Evolutionary conservation across 1,140 invertebrate genomes (phyloP), one percentile per base, ranked within the genome.

Genomic region (Penaeus chinensis): DNA sequence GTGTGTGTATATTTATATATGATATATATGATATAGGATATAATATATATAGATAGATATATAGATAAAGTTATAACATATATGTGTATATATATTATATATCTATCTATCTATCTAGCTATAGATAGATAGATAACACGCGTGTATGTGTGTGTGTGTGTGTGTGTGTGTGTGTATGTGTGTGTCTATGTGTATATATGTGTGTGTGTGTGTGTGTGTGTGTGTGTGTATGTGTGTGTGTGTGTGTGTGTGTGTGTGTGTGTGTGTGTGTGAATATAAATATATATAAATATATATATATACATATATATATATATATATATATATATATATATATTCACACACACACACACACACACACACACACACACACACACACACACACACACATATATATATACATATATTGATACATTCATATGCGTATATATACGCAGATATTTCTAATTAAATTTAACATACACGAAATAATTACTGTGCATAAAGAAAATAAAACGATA

Each of bases 401-500:
- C 24, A 79, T 60, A 60, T 20, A 54, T 79, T 22, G 2, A 60
- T 24, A 54, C 8, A 47, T 79, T 24, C 19, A 79, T 24, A 79
- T 60, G 42, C 24, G 42, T 47, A 71, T 24, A 71, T 11, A 22
- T 80, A 62, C 60, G 11, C 47, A 61, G 0, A 61, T 54, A 18
- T 24, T 2, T n/a, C 2, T 62, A 16, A 11, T 80, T 20, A 11
- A 10, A 16, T 18, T n/a, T 37, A 8, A 5, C 22, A n/a, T n/a
- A 22, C 22, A n/a, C 61, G 22, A 4, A 42, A n/a, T 11, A 80
- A 60, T n/a, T 8, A 62, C 0, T 82, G 22, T 90, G 65, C 32
- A 65, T 90, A 11, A 61, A 81, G 61, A 66, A 88, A 60, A 87
- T 90, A 71, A 89, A 91, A 79, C 66, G 66, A 24, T 54, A 54